Conservation (phyloP, 2,113 vertebrate species). For the Silurus glanis region DNA sequence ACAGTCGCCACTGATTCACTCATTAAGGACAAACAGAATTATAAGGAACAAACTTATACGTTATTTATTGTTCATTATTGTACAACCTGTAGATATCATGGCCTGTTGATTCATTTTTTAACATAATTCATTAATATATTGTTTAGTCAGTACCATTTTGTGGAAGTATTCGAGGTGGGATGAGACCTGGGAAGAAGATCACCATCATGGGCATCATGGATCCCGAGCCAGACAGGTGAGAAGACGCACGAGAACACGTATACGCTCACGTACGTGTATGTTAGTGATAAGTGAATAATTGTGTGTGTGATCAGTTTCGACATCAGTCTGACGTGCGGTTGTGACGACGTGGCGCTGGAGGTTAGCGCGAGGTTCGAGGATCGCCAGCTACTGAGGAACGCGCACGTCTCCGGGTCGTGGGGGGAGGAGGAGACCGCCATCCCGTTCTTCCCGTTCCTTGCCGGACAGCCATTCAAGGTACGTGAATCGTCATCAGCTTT, state of each 20-base stretch:
- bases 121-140: not conserved
- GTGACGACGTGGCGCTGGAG: conserved; percentile 85
- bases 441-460: conserved; percentile 86
- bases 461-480: conserved; percentile 91
- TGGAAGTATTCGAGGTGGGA: conserved; percentile 85
- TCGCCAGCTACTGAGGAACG: conserved; percentile 83
- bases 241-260: not conserved
- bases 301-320: conserved; percentile 77
- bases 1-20: too few species aligned
- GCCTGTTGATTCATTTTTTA: too few species aligned
- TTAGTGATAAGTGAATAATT: not conserved
- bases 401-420: conserved; percentile 83
- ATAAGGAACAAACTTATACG: too few species aligned
- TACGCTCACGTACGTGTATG: not conserved
- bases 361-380: conserved; percentile 86
- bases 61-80: too few species aligned
- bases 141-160: conserved; percentile 88
- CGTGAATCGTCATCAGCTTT: not conserved
- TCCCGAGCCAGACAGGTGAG: conserved; percentile 84
- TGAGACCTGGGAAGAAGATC: conserved; percentile 89
- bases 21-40: too few species aligned
- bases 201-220: conserved; percentile 87
- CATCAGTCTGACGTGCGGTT: conserved; percentile 86
- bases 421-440: conserved; percentile 80
- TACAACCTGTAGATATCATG: too few species aligned